Evolutionary conservation across 1,140 invertebrate species (phyloP), one percentile per base, ranked within the genome.

Genomic region (Whitmania pigra): DNA sequence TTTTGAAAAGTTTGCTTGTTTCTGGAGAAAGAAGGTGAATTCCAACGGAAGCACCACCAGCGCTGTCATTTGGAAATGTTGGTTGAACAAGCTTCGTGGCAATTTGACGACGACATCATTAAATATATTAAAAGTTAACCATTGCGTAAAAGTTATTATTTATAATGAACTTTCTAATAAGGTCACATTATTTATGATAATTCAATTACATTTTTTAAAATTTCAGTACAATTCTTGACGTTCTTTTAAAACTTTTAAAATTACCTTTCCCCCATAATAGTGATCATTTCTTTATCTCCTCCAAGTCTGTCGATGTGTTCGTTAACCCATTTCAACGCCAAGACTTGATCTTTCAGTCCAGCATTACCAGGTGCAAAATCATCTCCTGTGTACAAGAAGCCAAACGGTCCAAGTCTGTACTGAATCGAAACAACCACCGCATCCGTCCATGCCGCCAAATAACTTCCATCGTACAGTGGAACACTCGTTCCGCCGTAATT

Each of bases 341-440:
- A 75, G 40, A 78, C 81, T 77, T 88, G 87, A 79, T 89, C 88
- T 78, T 87, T 87, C 9, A 89, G 75, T 0, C 87, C 87, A 53
- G 82, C 83, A 79, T 88, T 88, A 0, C 87, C 73, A 54, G 76
- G 69, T 25, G 89, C 91, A 22, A 49, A 22, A 11, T 27, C 54
- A 36, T 60, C 68, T 29, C 72, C 72, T 77, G 96, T 90, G 82
- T 91, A 95, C 4, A 97, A 85, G 81, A 94, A 97, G 18, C 94
- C 93, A 18, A 96, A 85, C 3, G 81, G 72, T 27, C 91, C 90
- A 17, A 93, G 87, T 72, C 93, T 86, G 80, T 96, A 96, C 79
- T 95, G 93, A 87, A 95, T 91, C 15, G 91, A 89, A 11, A 94
- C 92, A 71, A 95, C 84, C 60, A 97, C 90, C 20, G 96, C 86